phyloP scores from a whole-genome alignment of 2,888 invertebrate genomes.

The Zaprionus bogoriensis region DNA sequence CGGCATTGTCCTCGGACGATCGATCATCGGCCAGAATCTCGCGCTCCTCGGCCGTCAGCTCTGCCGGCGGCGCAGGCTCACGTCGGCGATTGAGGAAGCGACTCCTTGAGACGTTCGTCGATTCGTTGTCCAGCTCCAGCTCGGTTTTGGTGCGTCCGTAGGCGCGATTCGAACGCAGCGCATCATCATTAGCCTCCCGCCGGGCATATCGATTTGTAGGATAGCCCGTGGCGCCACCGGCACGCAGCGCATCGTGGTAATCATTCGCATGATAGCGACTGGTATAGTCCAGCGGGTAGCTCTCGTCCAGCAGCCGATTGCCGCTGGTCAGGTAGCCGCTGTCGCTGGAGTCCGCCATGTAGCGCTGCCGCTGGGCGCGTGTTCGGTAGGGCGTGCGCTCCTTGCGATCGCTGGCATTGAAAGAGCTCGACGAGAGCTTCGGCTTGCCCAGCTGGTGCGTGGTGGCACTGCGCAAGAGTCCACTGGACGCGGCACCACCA shows the following conservation, averaged over 20 bases:
- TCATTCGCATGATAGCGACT: constrained; percentile 76
- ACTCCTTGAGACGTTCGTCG: constrained; percentile 65
- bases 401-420: constrained; percentile 83
- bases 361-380: constrained; percentile 73
- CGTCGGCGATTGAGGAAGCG: constrained; percentile 76
- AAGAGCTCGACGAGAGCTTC: constrained; percentile 85
- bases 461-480: constrained; percentile 88
- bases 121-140: constrained; percentile 46
- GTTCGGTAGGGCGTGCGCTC: constrained; percentile 82
- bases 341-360: constrained; percentile 79
- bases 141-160: constrained; percentile 76
- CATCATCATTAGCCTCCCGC: constrained; percentile 67
- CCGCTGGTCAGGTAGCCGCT: constrained; percentile 79
- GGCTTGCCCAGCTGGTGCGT: constrained; percentile 86
- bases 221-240: constrained; percentile 73
- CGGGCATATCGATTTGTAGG: constrained; percentile 66
- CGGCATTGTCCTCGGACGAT: constrained; percentile 84
- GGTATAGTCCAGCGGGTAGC: constrained; percentile 78
- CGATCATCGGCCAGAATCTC: constrained; percentile 83
- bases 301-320: constrained; percentile 73
- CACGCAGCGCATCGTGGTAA: constrained; percentile 74
- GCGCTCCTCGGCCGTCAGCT: constrained; percentile 78
- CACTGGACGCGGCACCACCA: constrained; percentile 69
- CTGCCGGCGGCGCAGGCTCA: constrained; percentile 46
- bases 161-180: constrained; percentile 44